These are phyloP conservation scores for Bubo scandiacus DNA, from an alignment of 2,113 vertebrate genomes.

Conservation along the genomic window DNA sequence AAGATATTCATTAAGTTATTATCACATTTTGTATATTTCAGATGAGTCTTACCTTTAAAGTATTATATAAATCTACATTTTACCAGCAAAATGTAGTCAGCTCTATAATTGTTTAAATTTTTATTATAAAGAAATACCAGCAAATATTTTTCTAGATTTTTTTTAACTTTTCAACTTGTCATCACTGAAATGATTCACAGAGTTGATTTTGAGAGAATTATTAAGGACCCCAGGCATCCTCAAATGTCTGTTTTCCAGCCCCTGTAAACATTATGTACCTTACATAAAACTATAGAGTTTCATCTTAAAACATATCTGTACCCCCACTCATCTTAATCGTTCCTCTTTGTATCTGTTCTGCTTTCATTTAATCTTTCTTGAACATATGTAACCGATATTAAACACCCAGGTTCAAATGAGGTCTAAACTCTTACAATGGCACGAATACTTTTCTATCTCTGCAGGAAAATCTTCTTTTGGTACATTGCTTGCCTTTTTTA, in stretches of 20 bases:
- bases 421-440: not conserved
- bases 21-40: not conserved
- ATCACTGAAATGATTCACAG: not conserved
- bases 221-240: not conserved
- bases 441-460: not conserved
- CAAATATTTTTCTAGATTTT: not conserved
- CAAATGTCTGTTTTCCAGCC: not conserved
- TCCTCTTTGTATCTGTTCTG: not conserved
- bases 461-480: not conserved
- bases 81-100: not conserved
- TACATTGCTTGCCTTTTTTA: not conserved
- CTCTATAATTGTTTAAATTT: not conserved
- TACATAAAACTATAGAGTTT: not conserved
- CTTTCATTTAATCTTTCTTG: not conserved
- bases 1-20: not conserved
- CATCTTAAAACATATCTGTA: not conserved
- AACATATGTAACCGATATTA: not conserved
- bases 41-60: not conserved
- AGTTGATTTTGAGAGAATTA: not conserved
- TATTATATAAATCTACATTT: not conserved
- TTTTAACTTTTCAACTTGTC: not conserved
- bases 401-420: not conserved
- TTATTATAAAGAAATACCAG: not conserved
- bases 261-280: not conserved
- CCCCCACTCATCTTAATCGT: fast-evolving